Evolutionary conservation across 2,113 vertebrate species (phyloP).

Genomic region (Oreochromis aureus): DNA sequence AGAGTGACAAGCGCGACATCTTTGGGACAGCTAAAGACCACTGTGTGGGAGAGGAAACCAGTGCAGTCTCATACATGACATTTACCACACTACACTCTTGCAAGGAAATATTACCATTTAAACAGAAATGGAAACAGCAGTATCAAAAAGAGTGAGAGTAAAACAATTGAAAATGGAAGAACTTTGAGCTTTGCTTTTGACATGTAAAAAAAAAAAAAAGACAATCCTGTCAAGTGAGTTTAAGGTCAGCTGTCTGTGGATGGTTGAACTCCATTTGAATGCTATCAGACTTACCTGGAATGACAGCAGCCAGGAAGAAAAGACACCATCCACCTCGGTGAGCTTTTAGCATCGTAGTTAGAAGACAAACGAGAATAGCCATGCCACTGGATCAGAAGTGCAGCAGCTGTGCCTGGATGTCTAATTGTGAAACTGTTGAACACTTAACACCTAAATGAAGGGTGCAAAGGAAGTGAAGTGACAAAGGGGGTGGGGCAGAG

Average conservation of each 20-base stretch:
- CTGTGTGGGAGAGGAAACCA: not conserved
- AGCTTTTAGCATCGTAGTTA: not conserved
- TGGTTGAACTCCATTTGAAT: not conserved
- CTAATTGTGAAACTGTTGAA: slow-evolving; percentile 22
- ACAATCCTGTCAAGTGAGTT: not conserved
- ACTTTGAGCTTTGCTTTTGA: not conserved
- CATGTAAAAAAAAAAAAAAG: not conserved
- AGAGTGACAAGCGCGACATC: not conserved
- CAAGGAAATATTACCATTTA: not conserved
- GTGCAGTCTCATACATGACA: not conserved
- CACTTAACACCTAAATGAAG: not conserved
- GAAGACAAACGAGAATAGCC: not conserved
- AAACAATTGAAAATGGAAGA: not conserved
- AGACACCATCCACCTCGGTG: not conserved
- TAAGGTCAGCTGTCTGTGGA: not conserved
- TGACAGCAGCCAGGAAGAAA: slow-evolving; percentile 10
- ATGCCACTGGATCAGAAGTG: not conserved
- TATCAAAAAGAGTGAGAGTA: not conserved
- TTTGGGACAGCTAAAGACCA: not conserved
- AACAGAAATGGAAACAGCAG: not conserved
- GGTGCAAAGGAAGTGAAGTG: slow-evolving; percentile 12
- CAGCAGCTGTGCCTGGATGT: not conserved
- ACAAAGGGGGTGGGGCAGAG: not conserved
- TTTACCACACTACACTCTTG: not conserved
- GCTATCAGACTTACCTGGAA: slow-evolving; percentile 28